Evolutionary conservation across 2,797 vertebrate species (phyloP).

Genomic region (Spondyliosoma cantharus): DNA sequence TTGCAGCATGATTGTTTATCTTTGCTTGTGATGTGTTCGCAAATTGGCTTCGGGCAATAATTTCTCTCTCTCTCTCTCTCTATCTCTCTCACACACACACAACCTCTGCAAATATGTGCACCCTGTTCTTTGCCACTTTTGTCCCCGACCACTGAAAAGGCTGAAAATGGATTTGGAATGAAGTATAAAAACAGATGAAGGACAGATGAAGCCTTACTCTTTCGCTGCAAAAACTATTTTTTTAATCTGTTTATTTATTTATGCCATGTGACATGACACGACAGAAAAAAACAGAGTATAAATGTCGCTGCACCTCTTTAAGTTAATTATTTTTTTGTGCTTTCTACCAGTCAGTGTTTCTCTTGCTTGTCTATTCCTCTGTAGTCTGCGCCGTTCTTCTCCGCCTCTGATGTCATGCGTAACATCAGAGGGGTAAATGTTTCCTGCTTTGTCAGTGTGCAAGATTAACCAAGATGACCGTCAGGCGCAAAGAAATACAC

Average conservation of each 20-base stretch:
- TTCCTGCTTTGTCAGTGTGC: slow-evolving; percentile 59
- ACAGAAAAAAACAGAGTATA: not conserved
- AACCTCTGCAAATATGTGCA: not conserved
- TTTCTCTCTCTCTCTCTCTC: not conserved
- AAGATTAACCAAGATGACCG: slow-evolving; percentile 37
- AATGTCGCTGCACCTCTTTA: not conserved
- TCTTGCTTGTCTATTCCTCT: slow-evolving; percentile 12
- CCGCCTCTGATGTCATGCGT: slow-evolving; percentile 26
- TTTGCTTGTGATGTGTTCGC: slow-evolving; percentile 22
- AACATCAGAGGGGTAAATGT: slow-evolving; percentile 59
- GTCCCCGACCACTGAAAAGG: slow-evolving; percentile 16
- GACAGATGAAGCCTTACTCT: not conserved
- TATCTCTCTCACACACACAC: not conserved
- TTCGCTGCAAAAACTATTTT: not conserved
- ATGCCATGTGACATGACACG: not conserved
- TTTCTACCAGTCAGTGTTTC: not conserved
- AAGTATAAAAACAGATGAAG: slow-evolving; percentile 12
- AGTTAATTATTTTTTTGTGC: not conserved
- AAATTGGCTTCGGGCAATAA: slow-evolving; percentile 38
- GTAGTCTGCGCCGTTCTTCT: slow-evolving; percentile 25
- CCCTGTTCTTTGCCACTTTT: not conserved
- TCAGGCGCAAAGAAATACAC: slow-evolving; percentile 22
- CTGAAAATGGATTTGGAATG: slow-evolving; percentile 41
- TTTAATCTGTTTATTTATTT: not conserved
- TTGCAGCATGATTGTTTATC: slow-evolving; percentile 44